Evolutionary conservation across 2,888 invertebrate species (phyloP).

Genomic region (Caenorhabditis sp.): DNA sequence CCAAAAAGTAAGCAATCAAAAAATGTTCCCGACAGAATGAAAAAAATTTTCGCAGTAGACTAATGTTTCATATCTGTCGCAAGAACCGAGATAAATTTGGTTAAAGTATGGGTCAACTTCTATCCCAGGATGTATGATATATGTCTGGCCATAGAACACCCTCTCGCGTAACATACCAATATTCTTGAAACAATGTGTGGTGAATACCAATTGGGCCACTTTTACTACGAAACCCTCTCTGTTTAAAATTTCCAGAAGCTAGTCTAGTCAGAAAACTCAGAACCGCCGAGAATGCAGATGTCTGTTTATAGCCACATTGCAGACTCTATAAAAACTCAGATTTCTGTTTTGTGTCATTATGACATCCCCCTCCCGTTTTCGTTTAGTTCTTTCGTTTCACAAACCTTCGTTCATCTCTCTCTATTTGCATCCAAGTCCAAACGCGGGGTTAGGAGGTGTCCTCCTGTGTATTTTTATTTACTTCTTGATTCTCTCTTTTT

Average conservation of each 20-base stretch:
- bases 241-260: neutral
- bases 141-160: no score
- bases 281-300: neutral
- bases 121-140: no score
- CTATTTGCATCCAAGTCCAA: conserved; percentile 2
- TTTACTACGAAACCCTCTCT: neutral
- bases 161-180: neutral
- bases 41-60: no score
- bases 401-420: neutral
- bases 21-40: no score
- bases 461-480: conserved; percentile 6
- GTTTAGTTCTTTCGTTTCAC: neutral
- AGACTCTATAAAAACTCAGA: neutral
- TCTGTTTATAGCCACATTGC: neutral
- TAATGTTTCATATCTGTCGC: no score
- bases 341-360: neutral
- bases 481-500: neutral
- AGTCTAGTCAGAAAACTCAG: neutral
- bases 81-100: no score
- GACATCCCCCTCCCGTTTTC: neutral
- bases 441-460: neutral
- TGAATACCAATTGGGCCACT: neutral
- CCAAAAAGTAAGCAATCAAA: no score
- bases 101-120: no score
- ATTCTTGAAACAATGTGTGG: neutral